Evolutionary conservation across 23 tunicate genomes (phyloP), one percentile per base, ranked within the genome.

Genomic region (Pegea sp.): DNA sequence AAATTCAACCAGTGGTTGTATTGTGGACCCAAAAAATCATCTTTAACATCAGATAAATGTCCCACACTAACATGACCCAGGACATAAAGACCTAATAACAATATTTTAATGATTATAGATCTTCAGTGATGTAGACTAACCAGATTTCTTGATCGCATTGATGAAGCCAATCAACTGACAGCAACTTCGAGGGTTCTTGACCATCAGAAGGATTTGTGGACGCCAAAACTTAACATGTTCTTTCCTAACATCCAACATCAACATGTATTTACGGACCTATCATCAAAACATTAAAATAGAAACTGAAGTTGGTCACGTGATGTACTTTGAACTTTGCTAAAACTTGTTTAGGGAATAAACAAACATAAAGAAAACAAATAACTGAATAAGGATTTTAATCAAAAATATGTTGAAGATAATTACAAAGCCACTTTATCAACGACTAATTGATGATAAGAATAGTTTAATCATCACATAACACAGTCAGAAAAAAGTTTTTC

Each of bases 221-320:
- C 97, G 65, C 97, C 97, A 88, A 31, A 76, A 75, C 28, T 88
- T 76, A 18, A 88, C 77, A 34, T 76, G 86, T 51, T 75, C 88
- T 28, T 88, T 76, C 26, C 81, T 46, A 2, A 71, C 64, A 63
- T 90, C 81, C 62, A 90, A 48, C 81, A 86, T 86, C 27, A 74
- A 64, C 72, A 74, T 42, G 63, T 75, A 86, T 38, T 75, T 86
- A 2, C 86, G 77, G 27, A 81, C 93, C 93, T 81, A 34, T 19
- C 4, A 31, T 21, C 13, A 53, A 24, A 60, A 42, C 16, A 8
- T n/a, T n/a, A n/a, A n/a, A n/a, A n/a, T n/a, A n/a, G n/a, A n/a
- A n/a, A n/a, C n/a, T n/a, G n/a, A n/a, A n/a, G n/a, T n/a, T n/a
- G n/a, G n/a, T n/a, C n/a, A n/a, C n/a, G n/a, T n/a, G n/a, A n/a